Evolutionary conservation across 2,888 invertebrate species (phyloP).

Genomic region (Athripsodes cinereus): DNA sequence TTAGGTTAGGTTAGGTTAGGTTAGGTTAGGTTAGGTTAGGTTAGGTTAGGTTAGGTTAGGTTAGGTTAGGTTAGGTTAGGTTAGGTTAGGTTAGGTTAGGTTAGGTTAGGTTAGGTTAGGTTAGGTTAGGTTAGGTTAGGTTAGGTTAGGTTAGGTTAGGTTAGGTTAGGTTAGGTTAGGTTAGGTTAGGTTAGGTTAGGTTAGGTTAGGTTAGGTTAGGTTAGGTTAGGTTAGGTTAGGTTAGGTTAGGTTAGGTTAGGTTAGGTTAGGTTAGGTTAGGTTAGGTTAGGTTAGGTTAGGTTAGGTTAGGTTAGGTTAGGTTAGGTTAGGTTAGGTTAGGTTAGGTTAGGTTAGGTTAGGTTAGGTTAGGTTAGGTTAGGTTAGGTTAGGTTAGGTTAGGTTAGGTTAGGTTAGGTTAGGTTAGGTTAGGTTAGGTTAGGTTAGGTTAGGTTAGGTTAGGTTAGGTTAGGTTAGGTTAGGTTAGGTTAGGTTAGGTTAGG

Average conservation of each 20-base stretch:
- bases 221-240: conserved; percentile 25
- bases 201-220: conserved; percentile 24
- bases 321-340: conserved; percentile 7
- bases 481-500: conserved; percentile 23
- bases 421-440: conserved; percentile 27
- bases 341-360: conserved; percentile 7
- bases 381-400: conserved; percentile 3
- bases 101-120: conserved; percentile 27
- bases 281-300: conserved; percentile 1
- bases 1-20: conserved; percentile 24
- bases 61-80: conserved; percentile 25
- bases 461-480: conserved; percentile 29
- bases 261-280: conserved; percentile 24
- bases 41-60: conserved; percentile 24
- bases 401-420: conserved; percentile 20
- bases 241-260: conserved; percentile 19
- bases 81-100: conserved; percentile 26
- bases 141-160: conserved; percentile 28
- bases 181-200: conserved; percentile 24
- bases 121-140: conserved; percentile 29
- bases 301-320: conserved; percentile 27
- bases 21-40: conserved; percentile 22
- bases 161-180: conserved; percentile 25
- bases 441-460: conserved; percentile 28
- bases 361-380: conserved; percentile 18